phyloP scores from a whole-genome alignment of 2,888 invertebrate species.

The Megalurothrips usitatus region DNA sequence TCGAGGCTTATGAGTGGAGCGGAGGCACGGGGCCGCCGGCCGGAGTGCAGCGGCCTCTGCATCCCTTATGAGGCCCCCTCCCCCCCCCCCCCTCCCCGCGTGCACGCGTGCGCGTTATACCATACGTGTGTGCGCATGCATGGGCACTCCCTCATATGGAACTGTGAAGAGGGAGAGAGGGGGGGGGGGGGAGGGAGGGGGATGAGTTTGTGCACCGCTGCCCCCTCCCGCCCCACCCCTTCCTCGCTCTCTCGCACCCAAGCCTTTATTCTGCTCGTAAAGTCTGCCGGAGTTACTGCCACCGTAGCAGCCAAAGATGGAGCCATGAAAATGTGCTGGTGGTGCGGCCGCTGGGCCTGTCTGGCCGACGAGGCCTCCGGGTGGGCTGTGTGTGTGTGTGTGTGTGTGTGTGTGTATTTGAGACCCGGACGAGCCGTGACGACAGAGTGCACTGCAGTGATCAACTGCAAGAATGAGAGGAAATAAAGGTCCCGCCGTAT shows the following conservation, averaged over 20 bases:
- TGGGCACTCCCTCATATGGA: background rate
- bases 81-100: background rate
- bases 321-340: conserved; percentile 19
- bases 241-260: background rate
- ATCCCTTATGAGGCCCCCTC: background rate
- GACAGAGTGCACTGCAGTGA: no score
- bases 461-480: background rate
- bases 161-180: no score
- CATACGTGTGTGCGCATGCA: background rate
- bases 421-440: no score
- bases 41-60: background rate
- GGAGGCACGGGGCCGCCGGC: background rate
- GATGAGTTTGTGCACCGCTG: background rate
- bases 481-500: background rate
- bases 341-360: background rate
- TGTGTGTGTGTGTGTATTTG: background rate
- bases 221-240: background rate
- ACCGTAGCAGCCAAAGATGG: conserved; percentile 11
- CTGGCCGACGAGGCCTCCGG: background rate
- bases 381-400: background rate
- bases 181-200: no score
- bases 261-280: conserved; percentile 22
- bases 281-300: conserved; percentile 14
- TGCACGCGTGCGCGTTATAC: background rate
- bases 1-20: background rate